Evolutionary conservation across 2,888 invertebrate genomes (phyloP).

Genomic region (Troglohyphantes excavatus): DNA sequence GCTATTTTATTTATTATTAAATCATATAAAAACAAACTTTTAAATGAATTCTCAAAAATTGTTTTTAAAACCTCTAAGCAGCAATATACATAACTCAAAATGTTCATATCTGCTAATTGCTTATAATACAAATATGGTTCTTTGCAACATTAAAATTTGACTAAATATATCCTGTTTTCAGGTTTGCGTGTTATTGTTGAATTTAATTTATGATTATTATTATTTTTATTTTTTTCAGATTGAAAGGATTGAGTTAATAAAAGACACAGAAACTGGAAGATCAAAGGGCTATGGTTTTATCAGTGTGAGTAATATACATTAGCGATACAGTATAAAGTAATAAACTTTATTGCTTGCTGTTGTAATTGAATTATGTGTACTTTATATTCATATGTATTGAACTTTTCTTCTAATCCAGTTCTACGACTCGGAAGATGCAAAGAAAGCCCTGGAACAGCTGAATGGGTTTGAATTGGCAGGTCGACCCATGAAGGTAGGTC

Average conservation of each 20-base stretch:
- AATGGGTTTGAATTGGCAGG: constrained; percentile 99
- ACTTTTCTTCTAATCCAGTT: constrained; percentile 86
- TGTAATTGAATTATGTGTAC: too few relatives aligned
- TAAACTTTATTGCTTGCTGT: too few relatives aligned
- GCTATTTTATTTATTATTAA: too few relatives aligned
- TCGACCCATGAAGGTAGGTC: constrained; percentile 99
- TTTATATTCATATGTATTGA: neutral
- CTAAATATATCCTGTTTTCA: neutral
- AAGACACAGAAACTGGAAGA: constrained; percentile 95
- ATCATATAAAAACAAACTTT: too few relatives aligned
- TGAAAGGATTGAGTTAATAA: constrained; percentile 96
- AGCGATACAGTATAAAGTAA: neutral
- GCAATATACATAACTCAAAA: too few relatives aligned
- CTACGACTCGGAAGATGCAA: constrained; percentile 98
- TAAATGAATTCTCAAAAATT: too few relatives aligned
- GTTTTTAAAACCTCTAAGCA: too few relatives aligned
- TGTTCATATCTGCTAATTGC: too few relatives aligned
- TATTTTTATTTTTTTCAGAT: constrained; percentile 85
- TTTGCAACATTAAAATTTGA: too few relatives aligned
- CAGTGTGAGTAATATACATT: constrained; percentile 93
- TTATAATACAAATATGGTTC: too few relatives aligned
- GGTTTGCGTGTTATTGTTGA: neutral
- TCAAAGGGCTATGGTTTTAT: constrained; percentile 99
- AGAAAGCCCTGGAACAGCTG: constrained; percentile 98
- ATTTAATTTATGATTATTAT: too few relatives aligned